Percentiles rank a stretch among this genome's conserved stretches.
Evolutionary conservation across 2,888 invertebrate genomes (phyloP).

Genomic region (Magallana nippona): DNA sequence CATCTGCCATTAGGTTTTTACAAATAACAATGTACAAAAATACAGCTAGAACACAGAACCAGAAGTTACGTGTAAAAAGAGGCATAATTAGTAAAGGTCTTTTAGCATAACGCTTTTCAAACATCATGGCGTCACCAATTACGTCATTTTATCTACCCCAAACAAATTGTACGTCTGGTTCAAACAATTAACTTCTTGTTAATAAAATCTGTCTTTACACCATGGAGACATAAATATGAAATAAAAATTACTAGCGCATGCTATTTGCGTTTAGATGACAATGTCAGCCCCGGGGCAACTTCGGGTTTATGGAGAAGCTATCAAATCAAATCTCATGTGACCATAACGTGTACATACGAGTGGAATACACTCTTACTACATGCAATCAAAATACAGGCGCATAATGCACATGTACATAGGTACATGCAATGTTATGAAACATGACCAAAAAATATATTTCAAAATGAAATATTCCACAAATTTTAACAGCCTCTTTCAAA

Average conservation of each 20-base stretch:
- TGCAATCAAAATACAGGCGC: too few species aligned
- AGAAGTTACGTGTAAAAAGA: not conserved
- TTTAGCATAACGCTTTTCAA: too few species aligned
- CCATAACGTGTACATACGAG: too few species aligned
- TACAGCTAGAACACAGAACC: conserved; percentile 9
- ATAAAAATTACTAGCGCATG: not conserved
- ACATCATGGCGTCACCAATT: not conserved
- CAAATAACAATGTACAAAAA: conserved; percentile 28
- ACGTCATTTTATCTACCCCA: not conserved
- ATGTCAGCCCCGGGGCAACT: not conserved
- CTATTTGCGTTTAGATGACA: not conserved
- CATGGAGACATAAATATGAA: not conserved
- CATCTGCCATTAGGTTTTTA: conserved; percentile 7
- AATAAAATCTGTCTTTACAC: conserved; percentile 13
- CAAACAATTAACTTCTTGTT: conserved; percentile 12
- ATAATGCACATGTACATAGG: too few species aligned
- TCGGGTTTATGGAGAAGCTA: too few species aligned
- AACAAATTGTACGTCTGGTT: not conserved
- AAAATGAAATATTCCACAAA: too few species aligned
- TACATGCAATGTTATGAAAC: too few species aligned
- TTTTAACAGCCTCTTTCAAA: too few species aligned
- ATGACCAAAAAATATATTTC: too few species aligned
- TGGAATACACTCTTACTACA: too few species aligned
- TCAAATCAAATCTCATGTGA: too few species aligned
- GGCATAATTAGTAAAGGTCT: not conserved